Evolutionary conservation across 1,140 invertebrate species (phyloP), one percentile per base, ranked within the genome.

Genomic region (Lamellibrachia luymesi): DNA sequence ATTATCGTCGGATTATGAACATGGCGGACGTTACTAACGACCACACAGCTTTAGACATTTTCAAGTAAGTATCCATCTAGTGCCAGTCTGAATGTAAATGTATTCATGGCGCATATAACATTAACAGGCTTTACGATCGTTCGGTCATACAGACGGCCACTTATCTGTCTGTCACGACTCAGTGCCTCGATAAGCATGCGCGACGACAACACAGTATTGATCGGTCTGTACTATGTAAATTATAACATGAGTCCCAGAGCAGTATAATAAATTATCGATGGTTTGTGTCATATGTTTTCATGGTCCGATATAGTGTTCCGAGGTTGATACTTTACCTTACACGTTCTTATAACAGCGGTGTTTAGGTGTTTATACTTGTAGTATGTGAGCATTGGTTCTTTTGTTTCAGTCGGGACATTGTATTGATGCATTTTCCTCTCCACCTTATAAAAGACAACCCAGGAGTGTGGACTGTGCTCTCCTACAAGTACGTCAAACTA

Each of bases 351-450:
- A 80, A 80, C 64, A 22, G 25, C 64, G 38, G 38, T 80, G 64
- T 80, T 22, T 22, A 22, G 5, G n/a, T n/a, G n/a, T n/a, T n/a
- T 80, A 22, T 56, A 56, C 52, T 6, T 80, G 13, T 80, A 80
- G 64, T 80, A 10, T 22, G 25, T 80, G 25, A 80, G 13, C 64
- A 22, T 22, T 80, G 64, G 64, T 80, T 2, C 64, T 91, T 91
- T 10, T 2, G n/a, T 94, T 94, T 27, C 94, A 96, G 95, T 92
- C 94, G 95, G 49, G 94, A 95, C 92, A 93, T 94, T 2, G 95
- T 96, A 10, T 95, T 96, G 13, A 94, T 94, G 91, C 95, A 96
- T 93, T 96, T 95, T 91, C 95, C 95, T 0, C 94, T 96, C 94
- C 92, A 94, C 50, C 94, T 95, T 51, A 93, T 96, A 51, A 93